A percentile compares a stretch with the other conserved stretches of the same genome.
Evolutionary conservation across 2,113 vertebrate species (phyloP).

Genomic region (Labrus mixtus): DNA sequence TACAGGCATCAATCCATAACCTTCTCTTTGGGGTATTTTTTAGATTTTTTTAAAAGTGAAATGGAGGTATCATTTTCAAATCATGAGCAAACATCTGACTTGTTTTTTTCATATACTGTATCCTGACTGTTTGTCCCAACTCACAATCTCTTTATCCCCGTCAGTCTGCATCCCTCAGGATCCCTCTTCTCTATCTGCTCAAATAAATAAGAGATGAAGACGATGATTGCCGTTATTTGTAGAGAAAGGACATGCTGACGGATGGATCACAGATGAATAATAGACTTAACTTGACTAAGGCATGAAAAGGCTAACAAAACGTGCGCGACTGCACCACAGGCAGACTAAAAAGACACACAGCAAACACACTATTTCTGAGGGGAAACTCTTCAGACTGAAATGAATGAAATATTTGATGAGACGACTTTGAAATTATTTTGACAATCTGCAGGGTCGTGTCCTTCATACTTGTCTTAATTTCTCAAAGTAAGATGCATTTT

Average conservation of each 20-base stretch:
- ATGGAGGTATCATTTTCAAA: conserved; percentile 52
- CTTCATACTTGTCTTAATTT: not conserved
- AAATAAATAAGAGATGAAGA: conserved; percentile 53
- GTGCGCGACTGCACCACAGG: not conserved
- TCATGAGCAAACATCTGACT: not conserved
- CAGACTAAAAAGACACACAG: not conserved
- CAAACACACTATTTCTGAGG: not conserved
- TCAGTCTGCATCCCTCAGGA: conserved; percentile 16
- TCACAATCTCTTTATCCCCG: conserved; percentile 7
- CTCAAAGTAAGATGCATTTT: not conserved
- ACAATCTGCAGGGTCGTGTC: not conserved
- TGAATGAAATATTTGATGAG: not conserved
- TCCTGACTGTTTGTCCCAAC: conserved; percentile 4
- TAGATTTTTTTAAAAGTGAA: not conserved
- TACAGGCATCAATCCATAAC: conserved; percentile 55
- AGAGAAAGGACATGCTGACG: not conserved
- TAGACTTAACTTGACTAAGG: conserved; percentile 1
- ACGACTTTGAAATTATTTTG: not conserved
- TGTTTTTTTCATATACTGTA: not conserved
- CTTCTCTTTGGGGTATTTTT: conserved; percentile 28
- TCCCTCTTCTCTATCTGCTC: conserved; percentile 12
- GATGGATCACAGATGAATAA: conserved; percentile 14
- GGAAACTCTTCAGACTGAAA: not conserved
- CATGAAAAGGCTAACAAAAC: not conserved
- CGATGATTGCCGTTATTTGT: conserved; percentile 27